These are phyloP conservation scores for Mastomys natalensis DNA, from an alignment of 2,113 vertebrate genomes.

Conservation along the genomic window DNA sequence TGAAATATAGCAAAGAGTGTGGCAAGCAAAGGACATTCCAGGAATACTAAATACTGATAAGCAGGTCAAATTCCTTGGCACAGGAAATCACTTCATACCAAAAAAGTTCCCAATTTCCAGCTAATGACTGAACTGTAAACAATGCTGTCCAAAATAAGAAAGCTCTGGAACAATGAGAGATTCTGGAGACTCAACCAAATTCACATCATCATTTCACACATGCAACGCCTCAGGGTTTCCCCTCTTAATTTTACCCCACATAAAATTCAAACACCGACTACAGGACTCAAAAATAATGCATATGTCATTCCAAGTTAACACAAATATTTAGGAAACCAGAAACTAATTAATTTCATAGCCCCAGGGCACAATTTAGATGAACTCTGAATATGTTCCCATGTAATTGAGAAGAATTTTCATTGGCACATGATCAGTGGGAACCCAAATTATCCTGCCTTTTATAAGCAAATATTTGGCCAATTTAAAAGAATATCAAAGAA, in stretches of 20 bases:
- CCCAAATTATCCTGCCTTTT: constrained; percentile 10
- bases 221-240: neutral
- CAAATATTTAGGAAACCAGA: constrained; percentile 50
- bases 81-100: constrained; percentile 79
- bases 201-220: constrained; percentile 49
- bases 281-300: neutral
- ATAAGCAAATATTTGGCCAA: constrained; percentile 62
- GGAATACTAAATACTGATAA: constrained; percentile 78
- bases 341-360: constrained; percentile 62
- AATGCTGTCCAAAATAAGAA: constrained; percentile 70
- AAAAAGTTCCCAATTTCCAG: constrained; percentile 71
- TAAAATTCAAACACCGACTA: constrained; percentile 25
- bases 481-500: constrained; percentile 45
- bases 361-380: constrained; percentile 28
- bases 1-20: neutral
- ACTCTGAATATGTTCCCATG: neutral
- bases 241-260: constrained; percentile 18
- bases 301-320: neutral
- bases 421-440: neutral
- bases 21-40: constrained; percentile 67
- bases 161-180: constrained; percentile 66
- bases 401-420: constrained; percentile 35
- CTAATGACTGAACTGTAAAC: constrained; percentile 68
- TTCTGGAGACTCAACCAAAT: constrained; percentile 56
- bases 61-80: constrained; percentile 79